Base-by-base conservation (phyloP, 2,888 invertebrate genomes). In the Drosophila limbata region DNA sequence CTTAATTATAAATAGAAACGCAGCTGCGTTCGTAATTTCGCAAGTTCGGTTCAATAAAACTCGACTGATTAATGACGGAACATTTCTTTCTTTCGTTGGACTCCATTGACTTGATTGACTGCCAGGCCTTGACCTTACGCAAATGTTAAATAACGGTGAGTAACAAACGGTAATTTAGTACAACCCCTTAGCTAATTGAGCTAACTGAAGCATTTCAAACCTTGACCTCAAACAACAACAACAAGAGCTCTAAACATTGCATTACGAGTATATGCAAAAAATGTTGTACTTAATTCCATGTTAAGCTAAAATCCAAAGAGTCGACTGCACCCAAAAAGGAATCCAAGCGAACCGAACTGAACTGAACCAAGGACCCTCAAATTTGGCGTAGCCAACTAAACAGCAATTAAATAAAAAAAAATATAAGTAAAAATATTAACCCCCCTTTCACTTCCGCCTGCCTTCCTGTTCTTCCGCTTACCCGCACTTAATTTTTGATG, bases 141-240 rank as follows among this genome's bases (percentile, higher is more conserved):
- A 53, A 39, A 61, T 17, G 31, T 15, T 56, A 13, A 44, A 33
- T 33, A 33, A 15, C 13, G 10, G 15, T 25, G 19, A 35, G 25
- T 21, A 35, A 40, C 39, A 48, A 67, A 69, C 47, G 44, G 53
- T 6, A 48, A 2, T 21, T 31, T 50, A 35, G 19, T 19, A n/a
- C n/a, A 35, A 50, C 44, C 40, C 6, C 21, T 56, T 25, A 53
- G 73, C 65, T 80, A 81, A 82, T 71, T 85, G 44, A 73, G 56
- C 50, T n/a, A 73, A 66, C 71, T 71, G 57, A 80, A 66, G 55
- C 78, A 56, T 61, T 67, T 35, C 48, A 31, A 35, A 45, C 69
- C 87, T 76, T 87, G 82, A 82, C 87, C 79, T 57, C 76, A 75
- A 81, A 78, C 62, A 53, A 3, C 42, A 19, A 40, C 15, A 15